Evolutionary conservation across 2,113 vertebrate genomes (phyloP).

Genomic region (Benitochromis conjunctus): DNA sequence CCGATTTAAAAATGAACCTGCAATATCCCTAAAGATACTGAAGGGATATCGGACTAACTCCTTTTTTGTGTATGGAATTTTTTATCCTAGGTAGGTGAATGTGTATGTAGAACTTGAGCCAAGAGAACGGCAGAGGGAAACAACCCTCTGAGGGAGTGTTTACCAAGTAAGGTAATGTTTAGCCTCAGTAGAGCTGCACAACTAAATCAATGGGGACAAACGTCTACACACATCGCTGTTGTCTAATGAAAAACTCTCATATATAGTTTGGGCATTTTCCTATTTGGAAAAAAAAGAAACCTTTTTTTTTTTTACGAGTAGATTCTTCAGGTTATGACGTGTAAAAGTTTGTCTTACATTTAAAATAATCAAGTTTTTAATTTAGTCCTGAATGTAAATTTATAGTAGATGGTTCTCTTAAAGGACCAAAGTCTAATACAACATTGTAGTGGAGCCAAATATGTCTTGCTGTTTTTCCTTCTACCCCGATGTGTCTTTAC

Average conservation of each 20-base stretch:
- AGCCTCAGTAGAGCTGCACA: conserved; percentile 23
- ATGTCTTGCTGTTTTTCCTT: neutral
- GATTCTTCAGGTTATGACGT: neutral
- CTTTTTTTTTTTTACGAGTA: too few species aligned
- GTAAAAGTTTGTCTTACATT: neutral
- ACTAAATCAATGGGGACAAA: conserved; percentile 29
- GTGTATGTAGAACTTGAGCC: conserved; percentile 17
- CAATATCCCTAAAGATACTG: neutral
- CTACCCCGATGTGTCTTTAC: neutral
- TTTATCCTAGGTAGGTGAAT: conserved; percentile 26
- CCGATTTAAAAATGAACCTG: neutral
- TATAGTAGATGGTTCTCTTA: neutral
- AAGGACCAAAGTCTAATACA: neutral
- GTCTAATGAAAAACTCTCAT: conserved; percentile 6
- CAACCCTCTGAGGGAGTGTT: conserved; percentile 24
- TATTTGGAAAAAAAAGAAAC: neutral
- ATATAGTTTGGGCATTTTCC: neutral
- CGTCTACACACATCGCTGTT: neutral
- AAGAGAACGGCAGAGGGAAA: conserved; percentile 25
- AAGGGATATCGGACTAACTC: neutral
- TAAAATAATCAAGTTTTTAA: neutral
- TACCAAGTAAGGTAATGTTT: conserved; percentile 72
- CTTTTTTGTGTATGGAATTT: neutral
- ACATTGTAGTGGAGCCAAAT: neutral
- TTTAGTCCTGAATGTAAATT: neutral